A percentile compares a stretch with the other conserved stretches of the same genome.
Evolutionary conservation across 1,140 invertebrate genomes (phyloP).

Genomic region (Drosophila biarmipes): DNA sequence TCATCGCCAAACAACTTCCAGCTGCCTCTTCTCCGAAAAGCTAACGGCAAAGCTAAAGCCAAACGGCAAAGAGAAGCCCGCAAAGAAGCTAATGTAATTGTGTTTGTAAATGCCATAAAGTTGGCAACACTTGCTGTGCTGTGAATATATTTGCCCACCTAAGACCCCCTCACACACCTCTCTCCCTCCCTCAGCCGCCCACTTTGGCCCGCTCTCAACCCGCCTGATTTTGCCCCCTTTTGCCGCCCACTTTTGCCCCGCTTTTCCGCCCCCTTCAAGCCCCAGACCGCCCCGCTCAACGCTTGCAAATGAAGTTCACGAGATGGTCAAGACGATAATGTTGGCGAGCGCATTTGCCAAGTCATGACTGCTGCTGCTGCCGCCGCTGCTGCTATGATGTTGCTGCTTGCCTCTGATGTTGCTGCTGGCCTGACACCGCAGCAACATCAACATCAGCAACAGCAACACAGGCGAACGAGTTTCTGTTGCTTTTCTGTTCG

Average conservation of each 20-base stretch:
- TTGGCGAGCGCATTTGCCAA: conserved; percentile 80
- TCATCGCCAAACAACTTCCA: conserved; percentile 54
- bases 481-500: conserved; percentile 40
- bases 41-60: conserved; percentile 55
- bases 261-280: conserved; percentile 5
- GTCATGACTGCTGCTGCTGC: conserved; percentile 55
- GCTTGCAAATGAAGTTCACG: conserved; percentile 82
- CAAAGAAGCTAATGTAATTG: conserved; percentile 74
- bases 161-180: conserved; percentile 12
- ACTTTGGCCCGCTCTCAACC: not conserved
- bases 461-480: conserved; percentile 50
- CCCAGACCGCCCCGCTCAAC: conserved; percentile 14
- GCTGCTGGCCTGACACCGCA: conserved; percentile 64
- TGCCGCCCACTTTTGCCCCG: not conserved
- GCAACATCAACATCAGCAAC: conserved; percentile 49
- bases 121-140: conserved; percentile 79
- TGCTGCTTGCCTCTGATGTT: conserved; percentile 27
- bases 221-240: not conserved
- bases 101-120: conserved; percentile 83
- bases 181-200: conserved; percentile 14
- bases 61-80: conserved; percentile 23
- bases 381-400: conserved; percentile 25
- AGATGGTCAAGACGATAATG: conserved; percentile 82
- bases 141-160: conserved; percentile 63
- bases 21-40: conserved; percentile 23